Evolutionary conservation across 1,140 invertebrate genomes (phyloP).

Genomic region (Platyscapa corneri): DNA sequence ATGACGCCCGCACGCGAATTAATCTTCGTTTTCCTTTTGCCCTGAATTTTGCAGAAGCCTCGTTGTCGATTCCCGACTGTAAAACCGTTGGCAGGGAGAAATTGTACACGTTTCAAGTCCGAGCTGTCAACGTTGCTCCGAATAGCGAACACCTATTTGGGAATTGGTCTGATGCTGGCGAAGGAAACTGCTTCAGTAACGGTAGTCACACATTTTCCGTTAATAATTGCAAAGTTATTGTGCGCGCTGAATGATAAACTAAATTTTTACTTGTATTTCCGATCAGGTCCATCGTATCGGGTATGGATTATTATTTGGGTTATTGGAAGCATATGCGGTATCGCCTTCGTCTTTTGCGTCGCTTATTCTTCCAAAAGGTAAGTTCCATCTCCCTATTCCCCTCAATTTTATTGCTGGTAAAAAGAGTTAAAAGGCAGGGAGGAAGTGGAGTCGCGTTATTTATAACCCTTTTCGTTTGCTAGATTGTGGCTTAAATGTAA

Average conservation of each 20-base stretch:
- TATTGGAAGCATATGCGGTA: constrained; percentile 59
- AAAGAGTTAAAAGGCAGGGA: no score
- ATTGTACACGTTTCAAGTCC: constrained; percentile 67
- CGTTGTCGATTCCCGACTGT: constrained; percentile 68
- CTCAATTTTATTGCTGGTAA: no score
- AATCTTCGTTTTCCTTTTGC: neutral
- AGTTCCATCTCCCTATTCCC: constrained; percentile 18
- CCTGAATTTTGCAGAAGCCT: constrained; percentile 61
- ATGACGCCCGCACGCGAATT: no score
- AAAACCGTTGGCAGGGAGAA: constrained; percentile 62
- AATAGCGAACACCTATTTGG: constrained; percentile 65
- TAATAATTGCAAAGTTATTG: neutral
- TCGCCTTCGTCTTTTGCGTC: constrained; percentile 63
- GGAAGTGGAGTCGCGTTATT: no score
- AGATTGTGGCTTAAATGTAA: constrained; percentile 74
- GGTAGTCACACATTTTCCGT: constrained; percentile 53
- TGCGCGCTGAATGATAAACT: neutral
- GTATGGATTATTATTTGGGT: constrained; percentile 67
- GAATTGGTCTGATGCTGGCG: constrained; percentile 70
- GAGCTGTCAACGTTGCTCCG: constrained; percentile 70
- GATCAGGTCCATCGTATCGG: constrained; percentile 60
- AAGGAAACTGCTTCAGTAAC: constrained; percentile 70
- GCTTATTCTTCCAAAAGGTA: constrained; percentile 69
- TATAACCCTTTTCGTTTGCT: constrained; percentile 49
- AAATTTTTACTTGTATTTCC: constrained; percentile 28